Percentiles rank a stretch among this genome's conserved stretches.
phyloP scores from a whole-genome alignment of 2,888 invertebrate genomes.

The Dicyrtoma fusca region DNA sequence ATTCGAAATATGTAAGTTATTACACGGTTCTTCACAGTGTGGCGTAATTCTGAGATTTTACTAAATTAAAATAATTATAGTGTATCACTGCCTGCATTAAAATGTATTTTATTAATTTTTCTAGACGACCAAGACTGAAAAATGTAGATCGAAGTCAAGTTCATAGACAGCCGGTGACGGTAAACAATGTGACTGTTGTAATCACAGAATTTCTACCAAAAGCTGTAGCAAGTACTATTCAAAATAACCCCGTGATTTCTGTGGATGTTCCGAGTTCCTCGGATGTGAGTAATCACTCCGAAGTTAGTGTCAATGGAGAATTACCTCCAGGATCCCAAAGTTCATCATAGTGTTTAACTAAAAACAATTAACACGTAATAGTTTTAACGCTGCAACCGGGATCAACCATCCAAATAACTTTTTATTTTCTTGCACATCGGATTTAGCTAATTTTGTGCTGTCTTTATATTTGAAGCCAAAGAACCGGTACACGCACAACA shows the following conservation, averaged over 20 bases:
- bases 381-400: slow-evolving; percentile 5
- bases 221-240: slow-evolving; percentile 53
- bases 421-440: slow-evolving; percentile 7
- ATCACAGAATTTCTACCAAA: slow-evolving; percentile 95
- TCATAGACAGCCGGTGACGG: slow-evolving; percentile 92
- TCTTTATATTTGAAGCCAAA: slow-evolving; percentile 18
- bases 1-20: slow-evolving; percentile 58
- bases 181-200: slow-evolving; percentile 94
- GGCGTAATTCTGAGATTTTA: slow-evolving; percentile 1
- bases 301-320: slow-evolving; percentile 56
- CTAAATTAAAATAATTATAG: not conserved
- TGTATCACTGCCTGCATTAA: not conserved
- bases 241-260: slow-evolving; percentile 52
- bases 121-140: slow-evolving; percentile 73
- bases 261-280: slow-evolving; percentile 55
- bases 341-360: slow-evolving; percentile 41
- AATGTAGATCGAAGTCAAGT: slow-evolving; percentile 92
- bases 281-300: slow-evolving; percentile 55
- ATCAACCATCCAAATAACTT: slow-evolving; percentile 21
- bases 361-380: slow-evolving; percentile 3
- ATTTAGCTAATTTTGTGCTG: not conserved
- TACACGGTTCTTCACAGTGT: no score
- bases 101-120: slow-evolving; percentile 13
- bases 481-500: slow-evolving; percentile 11
- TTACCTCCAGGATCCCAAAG: slow-evolving; percentile 48